Base-by-base conservation (phyloP, 2,797 vertebrate genomes). In the Lepilemur septentrionalis region DNA sequence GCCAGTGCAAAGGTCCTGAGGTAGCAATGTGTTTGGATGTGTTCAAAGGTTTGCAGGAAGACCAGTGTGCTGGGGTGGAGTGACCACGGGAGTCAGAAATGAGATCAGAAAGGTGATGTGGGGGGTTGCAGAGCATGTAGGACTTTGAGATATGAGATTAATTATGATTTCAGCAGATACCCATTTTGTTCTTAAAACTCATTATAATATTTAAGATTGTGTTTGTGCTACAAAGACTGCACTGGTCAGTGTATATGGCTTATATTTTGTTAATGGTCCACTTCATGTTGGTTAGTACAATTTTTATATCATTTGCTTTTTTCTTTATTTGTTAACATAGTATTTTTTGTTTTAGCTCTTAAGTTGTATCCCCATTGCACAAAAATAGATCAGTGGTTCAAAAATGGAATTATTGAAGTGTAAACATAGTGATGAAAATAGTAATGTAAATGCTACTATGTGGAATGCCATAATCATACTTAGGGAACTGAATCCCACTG, bases 321-420 rank as follows among this genome's bases (percentile, higher is more conserved):
- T 70, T 78, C 57, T 89, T 91, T 83, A 65, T 28, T 81, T 95
- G 46, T 61, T 96, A 61, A 96, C 85, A 91, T 46, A 83, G 17
- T 78, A 13, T 97, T 61, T 46, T 91, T 81, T 91, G 23, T 72
- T 61, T 1, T 22, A 69, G 1, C 78, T 87, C 28, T 92, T 59
- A 85, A 43, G 13, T 80, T 72, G 18, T 93, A 61, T 93, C 8
- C 70, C 9, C 11, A 38, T 82, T 94, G 92, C 25, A 61, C 75
- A 41, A 89, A 92, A 89, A 63, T 92, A 83, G 20, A 78, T 52
- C 18, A 43, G 57, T 70, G 22, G 25, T 69, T 96, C 52, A 90
- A 80, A 90, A 90, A 55, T 86, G 75, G 59, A 61, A 61, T 86
- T 48, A 81, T 2, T 28, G 57, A 61, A 48, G 52, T 94, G 20